Base-by-base conservation (phyloP, 35 echinoderm and acorn worm genomes). In the Eucidaris tribuloides region DNA sequence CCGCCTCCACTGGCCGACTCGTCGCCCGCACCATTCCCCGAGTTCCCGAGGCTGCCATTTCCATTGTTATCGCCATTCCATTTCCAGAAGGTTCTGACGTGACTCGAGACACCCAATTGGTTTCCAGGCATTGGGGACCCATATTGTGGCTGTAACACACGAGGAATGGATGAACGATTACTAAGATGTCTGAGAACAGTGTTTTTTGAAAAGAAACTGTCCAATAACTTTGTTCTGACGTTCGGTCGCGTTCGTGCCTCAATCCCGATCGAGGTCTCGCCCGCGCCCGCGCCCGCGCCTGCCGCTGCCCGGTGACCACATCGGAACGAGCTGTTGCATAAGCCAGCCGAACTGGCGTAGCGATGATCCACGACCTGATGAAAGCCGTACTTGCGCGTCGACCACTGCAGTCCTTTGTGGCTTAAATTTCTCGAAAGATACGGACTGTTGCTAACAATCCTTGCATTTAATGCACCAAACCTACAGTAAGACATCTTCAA, bases 31-130 rank as follows among this genome's bases (percentile, higher is more conserved):
- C 48, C 79, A 52, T 58, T 36, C 77, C n/a, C 56, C 82, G 32
- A 28, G 39, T 70, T 20, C 71, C 38, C 41, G 5, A 4, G 1
- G 54, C 46, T 62, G 14, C 56, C 54, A 1, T 37, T 22, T 34
- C 38, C 68, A 74, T 74, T 74, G 3, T 22, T 58, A 4, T 86
- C 83, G 37, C 87, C 87, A 84, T 39, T 89, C 80, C 87, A 83
- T 59, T 89, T 89, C 79, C 79, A 89, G 57, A 89, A 78, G 22
- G 65, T n/a, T 48, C 61, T 64, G 19, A 7, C 28, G 18, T 32
- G 30, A 64, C 24, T 64, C 28, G 61, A 64, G 1, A 34, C 28
- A 64, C 4, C 30, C 61, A 33, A 27, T 32, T 6, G 37, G 37
- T 64, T 28, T 64, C 37, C 61, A 15, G 11, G 9, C 19, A n/a